A percentile compares a stretch with the other conserved stretches of the same genome.
These are phyloP conservation scores for Limosa lapponica DNA, from an alignment of 2,797 vertebrate species.

Conservation along the genomic window DNA sequence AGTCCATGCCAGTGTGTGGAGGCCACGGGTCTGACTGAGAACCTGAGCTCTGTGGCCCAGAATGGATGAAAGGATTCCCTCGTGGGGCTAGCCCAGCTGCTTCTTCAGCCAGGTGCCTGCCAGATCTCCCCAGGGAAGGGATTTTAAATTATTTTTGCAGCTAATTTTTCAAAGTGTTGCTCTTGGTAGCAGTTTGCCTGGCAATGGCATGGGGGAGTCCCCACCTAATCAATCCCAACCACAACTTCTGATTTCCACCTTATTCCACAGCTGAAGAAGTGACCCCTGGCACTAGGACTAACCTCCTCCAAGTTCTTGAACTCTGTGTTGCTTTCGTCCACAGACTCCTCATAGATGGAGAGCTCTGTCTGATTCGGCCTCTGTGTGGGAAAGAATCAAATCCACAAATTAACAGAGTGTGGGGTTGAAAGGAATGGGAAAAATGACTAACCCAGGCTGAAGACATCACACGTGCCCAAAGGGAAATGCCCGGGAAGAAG, in stretches of 20 bases:
- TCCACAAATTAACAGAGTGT: background rate
- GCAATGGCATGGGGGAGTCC: background rate
- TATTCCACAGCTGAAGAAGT: background rate
- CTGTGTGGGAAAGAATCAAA: background rate
- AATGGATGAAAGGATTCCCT: background rate
- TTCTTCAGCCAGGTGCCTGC: background rate
- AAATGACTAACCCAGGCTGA: background rate
- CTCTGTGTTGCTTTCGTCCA: slow-evolving; percentile 70
- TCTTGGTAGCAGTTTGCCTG: background rate
- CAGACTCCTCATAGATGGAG: slow-evolving; percentile 59
- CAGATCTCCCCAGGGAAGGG: background rate
- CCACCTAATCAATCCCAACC: background rate
- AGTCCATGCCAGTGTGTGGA: background rate
- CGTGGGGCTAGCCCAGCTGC: background rate
- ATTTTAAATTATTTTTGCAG: background rate
- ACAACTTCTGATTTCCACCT: background rate
- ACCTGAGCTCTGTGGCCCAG: background rate
- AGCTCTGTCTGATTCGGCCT: slow-evolving; percentile 58
- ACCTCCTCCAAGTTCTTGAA: slow-evolving; percentile 82
- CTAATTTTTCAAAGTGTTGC: background rate
- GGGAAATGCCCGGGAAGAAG: background rate
- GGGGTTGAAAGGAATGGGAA: background rate
- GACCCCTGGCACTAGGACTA: slow-evolving; percentile 14
- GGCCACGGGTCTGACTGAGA: background rate
- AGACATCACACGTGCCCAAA: rapidly evolving